Evolutionary conservation across 2,888 invertebrate species (phyloP), one percentile per base, ranked within the genome.

Genomic region (Pseudeuparius sepicola): DNA sequence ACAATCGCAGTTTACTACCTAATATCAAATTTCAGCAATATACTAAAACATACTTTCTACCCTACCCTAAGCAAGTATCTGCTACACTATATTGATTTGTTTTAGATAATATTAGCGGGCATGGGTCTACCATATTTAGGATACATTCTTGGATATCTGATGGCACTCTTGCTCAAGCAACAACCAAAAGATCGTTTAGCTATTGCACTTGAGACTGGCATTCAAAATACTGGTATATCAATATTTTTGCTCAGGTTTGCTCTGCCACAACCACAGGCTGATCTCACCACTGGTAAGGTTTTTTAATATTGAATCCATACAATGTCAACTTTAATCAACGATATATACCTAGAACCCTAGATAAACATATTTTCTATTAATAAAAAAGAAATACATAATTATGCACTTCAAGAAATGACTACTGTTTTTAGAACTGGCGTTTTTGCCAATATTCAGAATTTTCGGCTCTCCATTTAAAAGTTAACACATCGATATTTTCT

Each of bases 201-300:
- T 4, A 90, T 94, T 51, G 80, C 87, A 29, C 80, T 94, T 30
- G 94, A 94, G 67, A 86, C 88, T 3, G 90, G 93, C 31, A 78
- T 93, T 34, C 92, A 93, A 64, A 94, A 94, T 64, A 90, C 92
- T 0, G 92, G 90, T 25, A 78, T 94, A 43, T 74, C 92, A 1
- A 92, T 94, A 51, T 87, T 93, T 60, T 67, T 94, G 48, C 64
- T 94, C 34, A 66, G 83, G 36, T 78, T 87, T 54, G 77, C 86
- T 3, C 66, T 94, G 37, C 74, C 73, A 0, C 84, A 88, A 52
- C 93, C 93, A 0, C 80, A 82, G 44, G 86, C 84, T 0, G 92
- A 93, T 64, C 66, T 93, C 26, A 87, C 92, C 3, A 87, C 89
- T 26, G 78, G 82, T 81, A 59, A 56, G 45, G 33, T 29, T 2